Base-by-base conservation (phyloP, 2,888 invertebrate genomes). In the Hydrotaea cyrtoneurina region DNA sequence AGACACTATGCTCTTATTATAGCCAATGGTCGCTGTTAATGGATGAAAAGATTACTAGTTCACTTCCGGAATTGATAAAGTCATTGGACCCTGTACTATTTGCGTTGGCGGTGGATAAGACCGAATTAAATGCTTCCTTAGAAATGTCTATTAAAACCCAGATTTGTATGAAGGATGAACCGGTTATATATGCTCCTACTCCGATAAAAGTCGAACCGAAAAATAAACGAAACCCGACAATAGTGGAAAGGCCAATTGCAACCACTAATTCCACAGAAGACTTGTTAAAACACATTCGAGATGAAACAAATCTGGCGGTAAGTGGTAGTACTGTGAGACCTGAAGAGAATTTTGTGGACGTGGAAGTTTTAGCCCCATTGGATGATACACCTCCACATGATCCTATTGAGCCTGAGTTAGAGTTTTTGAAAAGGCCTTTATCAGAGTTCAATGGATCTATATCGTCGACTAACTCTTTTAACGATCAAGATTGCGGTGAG, bases 61-160 rank as follows among this genome's bases (percentile, higher is more conserved):
- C 96, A 91, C 93, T 98, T 83, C 97, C 98, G 19, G 96, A 96
- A 89, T 95, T 98, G 93, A 96, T 98, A 77, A 96, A 97, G 92
- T 97, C 97, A 86, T 94, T 99, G 90, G 96, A 96, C 87, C 95
- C 97, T 75, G 96, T 98, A 90, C 93, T 98, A 86, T 99, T 99
- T 93, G 98, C 99, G 23, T 95, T 98, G 90, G 96, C 95, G 89
- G 96, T 98, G 83, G 98, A 98, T 93, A 96, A 96, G 92, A 94
- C 95, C 36, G 96, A 97, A 90, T 93, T 97, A 78, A 96, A 96
- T 92, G 93, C 94, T 0, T 80, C 11, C 17, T 31, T 19, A 21
- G 69, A 80, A 8, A 76, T 79, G 0, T 46, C 57, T 17, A 23
- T 69, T 53, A n/a, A 17, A 46, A n/a, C 11, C 1, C 66, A 81